These are phyloP conservation scores for Pammene fasciana DNA, from an alignment of 2,888 invertebrate genomes.

Conservation along the genomic window DNA sequence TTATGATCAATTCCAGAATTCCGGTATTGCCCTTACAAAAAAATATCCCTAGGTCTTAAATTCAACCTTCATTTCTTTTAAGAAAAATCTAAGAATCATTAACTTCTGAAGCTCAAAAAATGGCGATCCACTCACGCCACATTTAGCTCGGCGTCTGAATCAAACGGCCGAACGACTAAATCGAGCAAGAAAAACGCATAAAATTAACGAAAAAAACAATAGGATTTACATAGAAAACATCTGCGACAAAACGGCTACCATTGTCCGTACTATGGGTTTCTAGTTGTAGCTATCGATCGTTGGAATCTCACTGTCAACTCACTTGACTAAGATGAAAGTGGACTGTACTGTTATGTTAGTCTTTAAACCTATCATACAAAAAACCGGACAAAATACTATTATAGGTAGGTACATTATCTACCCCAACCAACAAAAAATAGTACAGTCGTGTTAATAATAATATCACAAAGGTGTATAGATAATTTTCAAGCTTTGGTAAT, in stretches of 20 bases:
- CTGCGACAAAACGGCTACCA: constrained; percentile 72
- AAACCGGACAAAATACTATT: too few species aligned
- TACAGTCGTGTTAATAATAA: too few species aligned
- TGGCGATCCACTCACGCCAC: constrained; percentile 57
- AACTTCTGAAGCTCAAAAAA: constrained; percentile 48
- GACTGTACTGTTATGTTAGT: too few species aligned
- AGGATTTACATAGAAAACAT: constrained; percentile 83
- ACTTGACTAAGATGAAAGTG: neutral
- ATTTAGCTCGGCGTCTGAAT: constrained; percentile 75
- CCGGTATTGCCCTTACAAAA: too few species aligned
- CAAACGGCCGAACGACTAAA: constrained; percentile 74
- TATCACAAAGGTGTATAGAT: too few species aligned
- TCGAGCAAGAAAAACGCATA: constrained; percentile 79
- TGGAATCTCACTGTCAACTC: constrained; percentile 28
- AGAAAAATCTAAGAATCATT: constrained; percentile 4
- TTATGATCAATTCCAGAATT: too few species aligned
- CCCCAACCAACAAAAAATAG: too few species aligned
- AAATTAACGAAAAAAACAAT: constrained; percentile 84
- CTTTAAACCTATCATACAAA: too few species aligned
- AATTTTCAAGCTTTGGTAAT: too few species aligned
- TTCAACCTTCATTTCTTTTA: neutral
- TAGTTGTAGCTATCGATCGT: neutral
- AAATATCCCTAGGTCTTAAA: neutral
- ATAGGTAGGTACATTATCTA: too few species aligned
- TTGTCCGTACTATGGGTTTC: constrained; percentile 53